Conservation (phyloP, 2,113 vertebrate genomes). For the Speoplatyrhinus poulsoni region DNA sequence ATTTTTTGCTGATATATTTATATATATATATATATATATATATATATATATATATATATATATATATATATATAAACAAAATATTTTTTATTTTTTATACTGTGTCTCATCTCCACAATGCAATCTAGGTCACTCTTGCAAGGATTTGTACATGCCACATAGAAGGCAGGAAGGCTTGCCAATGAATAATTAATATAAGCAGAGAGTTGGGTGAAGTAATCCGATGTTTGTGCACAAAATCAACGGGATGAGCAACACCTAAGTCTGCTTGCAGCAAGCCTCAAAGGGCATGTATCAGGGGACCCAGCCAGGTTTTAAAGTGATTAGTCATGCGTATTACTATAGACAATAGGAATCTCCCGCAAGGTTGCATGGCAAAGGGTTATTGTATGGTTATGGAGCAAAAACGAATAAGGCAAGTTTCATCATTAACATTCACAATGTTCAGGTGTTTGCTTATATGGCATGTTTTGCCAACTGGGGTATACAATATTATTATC, state of each 20-base stretch:
- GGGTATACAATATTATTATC: background rate
- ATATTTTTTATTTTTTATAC: background rate
- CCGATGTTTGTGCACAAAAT: slow-evolving; percentile 88
- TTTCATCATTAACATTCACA: slow-evolving; percentile 78
- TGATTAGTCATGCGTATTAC: slow-evolving; percentile 91
- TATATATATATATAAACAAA: background rate
- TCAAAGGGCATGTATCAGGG: slow-evolving; percentile 86
- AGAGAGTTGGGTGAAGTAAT: slow-evolving; percentile 75
- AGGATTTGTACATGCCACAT: slow-evolving; percentile 45
- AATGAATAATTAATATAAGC: slow-evolving; percentile 91
- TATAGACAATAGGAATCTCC: slow-evolving; percentile 83
- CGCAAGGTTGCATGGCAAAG: slow-evolving; percentile 71
- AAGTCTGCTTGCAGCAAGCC: slow-evolving; percentile 78
- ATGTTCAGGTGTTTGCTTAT: slow-evolving; percentile 44
- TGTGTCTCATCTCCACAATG: slow-evolving; percentile 31
- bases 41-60: slow-evolving; percentile 1
- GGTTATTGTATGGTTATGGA: slow-evolving; percentile 25
- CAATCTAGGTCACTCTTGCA: slow-evolving; percentile 64
- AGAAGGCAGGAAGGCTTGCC: slow-evolving; percentile 15
- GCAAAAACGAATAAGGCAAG: slow-evolving; percentile 51
- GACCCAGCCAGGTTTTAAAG: slow-evolving; percentile 82
- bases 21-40: slow-evolving; percentile 12
- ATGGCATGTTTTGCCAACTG: slow-evolving; percentile 10
- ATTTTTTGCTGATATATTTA: too few relatives aligned
- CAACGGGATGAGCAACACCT: slow-evolving; percentile 80